Conservation (phyloP, 2,888 invertebrate genomes). For the Temnothorax unifasciatus region DNA sequence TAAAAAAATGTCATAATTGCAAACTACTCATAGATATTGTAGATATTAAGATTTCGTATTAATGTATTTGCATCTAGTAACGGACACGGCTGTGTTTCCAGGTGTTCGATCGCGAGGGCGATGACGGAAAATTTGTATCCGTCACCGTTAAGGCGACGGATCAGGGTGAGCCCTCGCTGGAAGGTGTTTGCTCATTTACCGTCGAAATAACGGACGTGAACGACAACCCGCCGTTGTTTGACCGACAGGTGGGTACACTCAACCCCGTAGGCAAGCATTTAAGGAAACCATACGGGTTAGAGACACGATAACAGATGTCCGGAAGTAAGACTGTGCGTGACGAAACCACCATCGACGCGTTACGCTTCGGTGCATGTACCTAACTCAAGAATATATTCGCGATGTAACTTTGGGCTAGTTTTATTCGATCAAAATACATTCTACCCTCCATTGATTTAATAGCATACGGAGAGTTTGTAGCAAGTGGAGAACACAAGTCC, state of each 20-base stretch:
- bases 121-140: conserved; percentile 98
- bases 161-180: conserved; percentile 98
- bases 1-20: neutral
- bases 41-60: neutral
- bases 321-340: conserved; percentile 38
- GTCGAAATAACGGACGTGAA: conserved; percentile 99
- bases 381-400: neutral
- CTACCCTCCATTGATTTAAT: conserved; percentile 17
- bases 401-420: conserved; percentile 25
- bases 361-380: neutral
- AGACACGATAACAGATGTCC: conserved; percentile 41
- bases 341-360: conserved; percentile 17
- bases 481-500: neutral
- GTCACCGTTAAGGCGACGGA: conserved; percentile 99
- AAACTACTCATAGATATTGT: neutral
- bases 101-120: conserved; percentile 98
- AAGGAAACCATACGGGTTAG: conserved; percentile 13
- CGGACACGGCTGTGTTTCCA: conserved; percentile 71
- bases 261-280: conserved; percentile 32
- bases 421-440: conserved; percentile 27
- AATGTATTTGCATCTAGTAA: neutral
- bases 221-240: conserved; percentile 98
- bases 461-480: neutral
- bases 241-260: conserved; percentile 93
- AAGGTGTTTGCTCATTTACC: conserved; percentile 99